These are phyloP conservation scores for Sebastes cheni DNA, from an alignment of 2,797 vertebrate genomes.

Conservation along the genomic window DNA sequence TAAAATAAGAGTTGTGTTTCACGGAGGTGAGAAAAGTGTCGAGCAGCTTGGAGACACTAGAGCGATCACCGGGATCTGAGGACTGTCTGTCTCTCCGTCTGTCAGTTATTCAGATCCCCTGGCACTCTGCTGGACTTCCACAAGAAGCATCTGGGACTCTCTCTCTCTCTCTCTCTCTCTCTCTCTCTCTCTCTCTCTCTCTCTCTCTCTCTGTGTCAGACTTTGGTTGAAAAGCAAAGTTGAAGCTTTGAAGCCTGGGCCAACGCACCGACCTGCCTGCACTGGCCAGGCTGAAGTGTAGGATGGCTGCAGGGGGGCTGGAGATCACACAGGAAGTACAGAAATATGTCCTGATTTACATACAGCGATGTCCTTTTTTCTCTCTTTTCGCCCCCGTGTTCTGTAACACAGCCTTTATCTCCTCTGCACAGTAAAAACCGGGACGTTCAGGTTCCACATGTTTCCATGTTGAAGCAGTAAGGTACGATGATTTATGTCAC, in stretches of 20 bases:
- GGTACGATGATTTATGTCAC: conserved; percentile 41
- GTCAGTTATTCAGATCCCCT: conserved; percentile 14
- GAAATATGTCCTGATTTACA: conserved; percentile 43
- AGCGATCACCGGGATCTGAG: neutral
- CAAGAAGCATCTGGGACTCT: conserved; percentile 44
- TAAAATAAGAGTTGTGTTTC: conserved; percentile 13
- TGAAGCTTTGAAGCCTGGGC: conserved; percentile 53
- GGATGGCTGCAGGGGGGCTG: neutral
- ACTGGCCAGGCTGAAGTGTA: conserved; percentile 15
- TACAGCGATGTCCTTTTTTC: neutral
- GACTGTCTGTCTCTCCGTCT: conserved; percentile 4
- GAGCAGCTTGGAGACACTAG: neutral
- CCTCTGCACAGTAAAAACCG: neutral
- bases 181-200: conserved; percentile 1
- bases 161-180: neutral
- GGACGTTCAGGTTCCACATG: conserved; percentile 19
- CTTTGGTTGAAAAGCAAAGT: conserved; percentile 30
- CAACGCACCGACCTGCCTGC: conserved; percentile 41
- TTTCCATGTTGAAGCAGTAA: conserved; percentile 1
- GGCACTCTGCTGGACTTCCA: conserved; percentile 29
- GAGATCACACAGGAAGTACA: conserved; percentile 38
- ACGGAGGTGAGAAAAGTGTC: neutral
- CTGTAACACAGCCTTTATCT: neutral
- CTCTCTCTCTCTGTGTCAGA: conserved; percentile 16
- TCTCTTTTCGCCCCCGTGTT: neutral